Conservation (phyloP, 2,888 invertebrate species). For the Mactromeris polynyma region DNA sequence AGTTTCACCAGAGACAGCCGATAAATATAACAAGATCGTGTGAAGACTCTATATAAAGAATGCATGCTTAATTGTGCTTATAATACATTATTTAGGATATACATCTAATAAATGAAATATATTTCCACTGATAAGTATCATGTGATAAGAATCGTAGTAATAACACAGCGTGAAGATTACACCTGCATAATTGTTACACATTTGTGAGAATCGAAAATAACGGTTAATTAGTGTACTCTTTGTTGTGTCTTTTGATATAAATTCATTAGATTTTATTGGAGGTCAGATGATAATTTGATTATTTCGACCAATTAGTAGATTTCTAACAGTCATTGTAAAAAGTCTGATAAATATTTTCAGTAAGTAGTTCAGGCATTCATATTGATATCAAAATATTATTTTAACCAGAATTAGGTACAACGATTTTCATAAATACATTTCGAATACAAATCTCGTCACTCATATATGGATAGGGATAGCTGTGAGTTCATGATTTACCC, state of each 20-base stretch:
- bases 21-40: constrained; percentile 51
- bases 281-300: constrained; percentile 1
- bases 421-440: too few species aligned
- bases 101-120: constrained; percentile 57
- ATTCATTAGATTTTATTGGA: background rate
- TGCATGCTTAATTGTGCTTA: constrained; percentile 49
- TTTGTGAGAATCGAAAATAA: constrained; percentile 42
- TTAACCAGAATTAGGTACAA: too few species aligned
- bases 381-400: too few species aligned
- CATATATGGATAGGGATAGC: too few species aligned
- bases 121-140: constrained; percentile 48
- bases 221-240: constrained; percentile 33
- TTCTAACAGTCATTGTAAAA: background rate
- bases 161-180: constrained; percentile 44
- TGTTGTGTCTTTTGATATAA: constrained; percentile 1
- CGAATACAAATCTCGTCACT: too few species aligned
- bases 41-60: constrained; percentile 41
- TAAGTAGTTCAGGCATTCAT: too few species aligned
- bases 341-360: too few species aligned
- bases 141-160: constrained; percentile 28
- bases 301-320: background rate
- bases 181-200: constrained; percentile 44
- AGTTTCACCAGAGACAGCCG: constrained; percentile 27
- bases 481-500: too few species aligned
- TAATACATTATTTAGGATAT: constrained; percentile 40